These are phyloP conservation scores for Chamaetylas fuelleborni DNA, from an alignment of 2,113 vertebrate species.

Conservation along the genomic window DNA sequence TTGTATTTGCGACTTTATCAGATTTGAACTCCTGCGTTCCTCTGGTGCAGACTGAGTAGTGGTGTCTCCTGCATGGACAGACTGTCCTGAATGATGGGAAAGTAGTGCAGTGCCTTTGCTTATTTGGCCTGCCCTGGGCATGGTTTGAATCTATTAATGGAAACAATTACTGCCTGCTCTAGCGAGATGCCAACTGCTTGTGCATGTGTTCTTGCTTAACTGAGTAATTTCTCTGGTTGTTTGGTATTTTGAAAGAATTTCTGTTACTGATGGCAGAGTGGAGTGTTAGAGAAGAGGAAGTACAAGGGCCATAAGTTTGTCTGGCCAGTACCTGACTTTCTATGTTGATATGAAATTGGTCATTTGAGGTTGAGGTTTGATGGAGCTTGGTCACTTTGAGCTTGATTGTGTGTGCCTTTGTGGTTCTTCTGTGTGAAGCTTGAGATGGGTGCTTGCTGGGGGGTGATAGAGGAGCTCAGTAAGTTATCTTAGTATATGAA, in stretches of 20 bases:
- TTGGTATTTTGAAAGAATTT: not conserved
- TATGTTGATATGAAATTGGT: not conserved
- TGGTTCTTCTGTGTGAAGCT: not conserved
- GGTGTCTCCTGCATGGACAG: not conserved
- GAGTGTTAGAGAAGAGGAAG: not conserved
- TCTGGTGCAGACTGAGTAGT: not conserved
- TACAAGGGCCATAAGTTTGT: not conserved
- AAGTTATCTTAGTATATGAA: not conserved
- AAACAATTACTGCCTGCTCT: slow-evolving; percentile 2
- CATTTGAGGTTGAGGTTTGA: not conserved
- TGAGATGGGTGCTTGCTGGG: not conserved
- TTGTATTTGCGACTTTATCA: not conserved
- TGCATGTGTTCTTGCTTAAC: not conserved
- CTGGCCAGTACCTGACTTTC: not conserved
- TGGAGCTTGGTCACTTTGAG: not conserved
- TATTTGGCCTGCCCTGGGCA: not conserved
- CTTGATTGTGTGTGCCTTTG: not conserved
- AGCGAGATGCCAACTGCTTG: not conserved
- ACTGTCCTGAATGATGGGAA: not conserved
- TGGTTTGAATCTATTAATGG: slow-evolving; percentile 42
- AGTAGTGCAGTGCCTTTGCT: not conserved
- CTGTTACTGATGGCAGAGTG: not conserved
- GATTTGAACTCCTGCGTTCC: not conserved
- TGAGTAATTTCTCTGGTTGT: not conserved
- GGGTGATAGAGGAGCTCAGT: not conserved